phyloP scores from a whole-genome alignment of 2,888 invertebrate species.

The Kryphioiulus occultus region DNA sequence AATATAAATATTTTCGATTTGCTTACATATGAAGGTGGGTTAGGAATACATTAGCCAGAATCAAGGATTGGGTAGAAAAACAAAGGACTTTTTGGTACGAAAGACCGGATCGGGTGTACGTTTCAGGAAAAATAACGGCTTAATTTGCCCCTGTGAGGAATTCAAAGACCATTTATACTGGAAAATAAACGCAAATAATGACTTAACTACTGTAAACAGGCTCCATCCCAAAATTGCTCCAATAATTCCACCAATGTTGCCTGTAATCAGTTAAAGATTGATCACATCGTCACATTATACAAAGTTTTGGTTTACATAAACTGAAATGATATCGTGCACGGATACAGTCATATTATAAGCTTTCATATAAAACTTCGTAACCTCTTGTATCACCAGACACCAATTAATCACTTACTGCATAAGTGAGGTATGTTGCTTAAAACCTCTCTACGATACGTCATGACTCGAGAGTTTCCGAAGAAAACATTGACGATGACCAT shows the following conservation, averaged over 20 bases:
- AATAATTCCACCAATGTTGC: constrained; percentile 49
- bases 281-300: neutral
- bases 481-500: constrained; percentile 50
- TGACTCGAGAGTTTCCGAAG: constrained; percentile 43
- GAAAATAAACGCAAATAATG: constrained; percentile 6
- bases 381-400: no score
- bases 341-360: no score
- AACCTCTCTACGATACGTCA: constrained; percentile 43
- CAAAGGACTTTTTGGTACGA: neutral
- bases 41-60: neutral
- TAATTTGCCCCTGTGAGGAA: neutral
- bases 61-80: neutral
- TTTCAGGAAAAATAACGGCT: neutral
- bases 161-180: neutral
- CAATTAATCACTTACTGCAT: constrained; percentile 42
- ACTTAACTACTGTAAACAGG: constrained; percentile 32
- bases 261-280: neutral
- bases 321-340: no score
- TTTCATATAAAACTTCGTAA: no score
- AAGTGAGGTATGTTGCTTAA: constrained; percentile 39
- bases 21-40: no score
- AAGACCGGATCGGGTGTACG: neutral
- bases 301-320: no score
- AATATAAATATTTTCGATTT: neutral
- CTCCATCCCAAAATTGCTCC: constrained; percentile 50